Conservation (phyloP, 1,140 invertebrate species). For the Drosophila virilis region DNA sequence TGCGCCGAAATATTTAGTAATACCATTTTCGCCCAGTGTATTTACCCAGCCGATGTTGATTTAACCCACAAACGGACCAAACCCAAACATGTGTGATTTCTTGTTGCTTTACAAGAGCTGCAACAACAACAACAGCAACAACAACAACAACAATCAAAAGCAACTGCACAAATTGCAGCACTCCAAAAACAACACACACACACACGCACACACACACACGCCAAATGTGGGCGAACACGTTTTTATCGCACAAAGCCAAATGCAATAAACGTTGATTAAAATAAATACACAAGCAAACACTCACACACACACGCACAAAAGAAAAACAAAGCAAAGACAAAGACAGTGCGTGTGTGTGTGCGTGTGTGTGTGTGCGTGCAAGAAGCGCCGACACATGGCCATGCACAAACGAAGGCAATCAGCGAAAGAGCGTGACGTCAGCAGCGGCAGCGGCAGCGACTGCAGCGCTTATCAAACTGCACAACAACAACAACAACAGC, state of each 20-base stretch:
- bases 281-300: slow-evolving; percentile 55
- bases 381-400: slow-evolving; percentile 30
- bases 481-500: slow-evolving; percentile 14
- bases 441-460: slow-evolving; percentile 26
- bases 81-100: slow-evolving; percentile 67
- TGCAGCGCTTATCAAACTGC: slow-evolving; percentile 39
- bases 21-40: slow-evolving; percentile 50
- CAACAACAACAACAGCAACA: neutral
- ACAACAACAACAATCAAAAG: slow-evolving; percentile 14
- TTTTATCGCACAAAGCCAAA: slow-evolving; percentile 78
- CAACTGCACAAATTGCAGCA: slow-evolving; percentile 64
- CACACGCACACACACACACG: slow-evolving; percentile 8
- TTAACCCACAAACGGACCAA: slow-evolving; percentile 70
- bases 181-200: slow-evolving; percentile 36
- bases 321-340: slow-evolving; percentile 39
- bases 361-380: slow-evolving; percentile 8
- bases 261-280: slow-evolving; percentile 82
- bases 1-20: slow-evolving; percentile 6
- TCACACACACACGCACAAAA: slow-evolving; percentile 41
- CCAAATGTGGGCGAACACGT: slow-evolving; percentile 79
- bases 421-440: slow-evolving; percentile 39
- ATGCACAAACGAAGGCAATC: slow-evolving; percentile 43
- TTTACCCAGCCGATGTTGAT: slow-evolving; percentile 58
- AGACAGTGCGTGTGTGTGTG: slow-evolving; percentile 16
- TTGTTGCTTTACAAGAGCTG: slow-evolving; percentile 31